phyloP scores from a whole-genome alignment of 2,113 vertebrate genomes.

The Prolemur simus region DNA sequence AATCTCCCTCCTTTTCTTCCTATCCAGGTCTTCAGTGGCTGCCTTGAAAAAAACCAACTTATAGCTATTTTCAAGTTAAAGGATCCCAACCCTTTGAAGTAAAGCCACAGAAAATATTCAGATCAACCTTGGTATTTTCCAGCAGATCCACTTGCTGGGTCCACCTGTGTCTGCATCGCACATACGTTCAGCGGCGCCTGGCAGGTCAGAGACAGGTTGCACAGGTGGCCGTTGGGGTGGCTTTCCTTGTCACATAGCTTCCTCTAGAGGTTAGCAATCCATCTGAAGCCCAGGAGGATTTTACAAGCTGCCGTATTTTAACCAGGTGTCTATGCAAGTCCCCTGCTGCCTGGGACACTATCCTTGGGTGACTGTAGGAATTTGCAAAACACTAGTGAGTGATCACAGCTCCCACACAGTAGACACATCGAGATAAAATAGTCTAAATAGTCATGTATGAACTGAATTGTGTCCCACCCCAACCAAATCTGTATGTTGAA shows the following conservation, averaged over 20 bases:
- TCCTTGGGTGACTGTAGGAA: not conserved
- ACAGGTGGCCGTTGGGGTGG: not conserved
- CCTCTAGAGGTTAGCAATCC: not conserved
- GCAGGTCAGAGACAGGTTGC: not conserved
- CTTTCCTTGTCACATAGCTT: not conserved
- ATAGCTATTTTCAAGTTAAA: conserved; percentile 12
- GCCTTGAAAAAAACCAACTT: not conserved
- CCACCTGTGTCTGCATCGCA: not conserved
- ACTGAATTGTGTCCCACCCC: not conserved
- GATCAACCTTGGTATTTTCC: not conserved
- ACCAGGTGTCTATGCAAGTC: not conserved
- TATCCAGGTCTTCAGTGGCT: not conserved
- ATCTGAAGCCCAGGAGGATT: not conserved
- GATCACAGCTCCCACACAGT: not conserved
- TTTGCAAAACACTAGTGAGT: not conserved
- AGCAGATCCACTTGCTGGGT: not conserved
- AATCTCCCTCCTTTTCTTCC: not conserved
- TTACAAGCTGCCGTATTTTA: not conserved
- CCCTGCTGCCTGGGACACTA: not conserved
- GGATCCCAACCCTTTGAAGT: not conserved
- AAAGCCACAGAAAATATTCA: not conserved
- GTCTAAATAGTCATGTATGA: not conserved
- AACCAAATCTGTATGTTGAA: not conserved
- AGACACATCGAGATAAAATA: not conserved
- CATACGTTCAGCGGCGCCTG: no score